A percentile compares a stretch with the other conserved stretches of the same genome.
phyloP scores from a whole-genome alignment of 1,140 invertebrate genomes.

The Cataglyphis hispanica region DNA sequence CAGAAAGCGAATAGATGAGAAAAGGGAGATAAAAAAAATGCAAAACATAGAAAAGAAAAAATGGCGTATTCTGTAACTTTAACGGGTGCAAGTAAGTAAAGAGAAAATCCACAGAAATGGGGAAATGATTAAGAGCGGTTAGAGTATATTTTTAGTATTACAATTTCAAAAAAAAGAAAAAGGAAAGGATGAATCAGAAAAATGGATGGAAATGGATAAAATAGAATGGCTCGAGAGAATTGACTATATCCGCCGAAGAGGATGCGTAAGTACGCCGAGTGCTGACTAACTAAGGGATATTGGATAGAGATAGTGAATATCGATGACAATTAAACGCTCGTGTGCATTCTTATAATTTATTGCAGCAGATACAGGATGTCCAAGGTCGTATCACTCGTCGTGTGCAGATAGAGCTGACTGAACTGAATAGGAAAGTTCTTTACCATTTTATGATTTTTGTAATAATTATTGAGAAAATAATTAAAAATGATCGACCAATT shows the following conservation, averaged over 20 bases:
- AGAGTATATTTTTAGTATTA: no score
- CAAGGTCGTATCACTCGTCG: no score
- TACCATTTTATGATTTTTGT: no score
- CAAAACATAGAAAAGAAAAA: conserved; percentile 37
- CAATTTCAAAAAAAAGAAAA: neutral
- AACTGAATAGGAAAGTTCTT: no score
- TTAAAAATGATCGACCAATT: no score
- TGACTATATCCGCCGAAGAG: conserved; percentile 16
- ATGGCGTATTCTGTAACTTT: conserved; percentile 17
- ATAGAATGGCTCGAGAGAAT: conserved; percentile 23
- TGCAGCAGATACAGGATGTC: no score
- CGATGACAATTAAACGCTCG: neutral
- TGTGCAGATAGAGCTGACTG: no score
- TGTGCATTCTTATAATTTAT: neutral
- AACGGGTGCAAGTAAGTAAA: neutral
- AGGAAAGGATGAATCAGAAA: conserved; percentile 9
- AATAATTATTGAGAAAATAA: no score
- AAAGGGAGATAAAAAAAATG: neutral
- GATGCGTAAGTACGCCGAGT: neutral
- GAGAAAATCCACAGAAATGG: conserved; percentile 24
- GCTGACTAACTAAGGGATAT: neutral
- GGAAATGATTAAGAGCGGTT: neutral
- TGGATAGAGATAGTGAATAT: neutral
- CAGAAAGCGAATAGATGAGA: no score
- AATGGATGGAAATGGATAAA: conserved; percentile 43